Evolutionary conservation across 2,888 invertebrate genomes (phyloP).

Genomic region (Formica aserva): DNA sequence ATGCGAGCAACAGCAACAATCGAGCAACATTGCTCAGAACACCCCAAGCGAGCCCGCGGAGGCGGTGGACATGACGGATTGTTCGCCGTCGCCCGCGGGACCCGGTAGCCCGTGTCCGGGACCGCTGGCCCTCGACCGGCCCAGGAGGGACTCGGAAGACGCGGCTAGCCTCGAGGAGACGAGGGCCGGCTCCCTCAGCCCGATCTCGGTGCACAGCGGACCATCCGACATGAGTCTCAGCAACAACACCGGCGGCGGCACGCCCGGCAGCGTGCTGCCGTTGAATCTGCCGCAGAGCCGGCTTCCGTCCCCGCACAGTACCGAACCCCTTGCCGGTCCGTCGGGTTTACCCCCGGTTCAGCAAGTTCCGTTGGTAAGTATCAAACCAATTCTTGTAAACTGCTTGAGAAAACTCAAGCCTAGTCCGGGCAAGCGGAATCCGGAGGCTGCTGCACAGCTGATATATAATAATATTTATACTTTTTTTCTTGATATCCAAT

Average conservation of each 20-base stretch:
- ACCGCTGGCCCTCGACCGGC: slow-evolving; percentile 83
- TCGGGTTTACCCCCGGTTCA: slow-evolving; percentile 95
- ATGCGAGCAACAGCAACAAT: slow-evolving; percentile 66
- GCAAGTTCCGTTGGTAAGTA: slow-evolving; percentile 94
- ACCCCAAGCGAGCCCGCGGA: slow-evolving; percentile 79
- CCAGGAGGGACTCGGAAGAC: slow-evolving; percentile 83
- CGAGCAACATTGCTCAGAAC: slow-evolving; percentile 58
- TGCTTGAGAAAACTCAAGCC: background rate
- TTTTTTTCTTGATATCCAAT: background rate
- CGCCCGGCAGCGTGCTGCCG: slow-evolving; percentile 78
- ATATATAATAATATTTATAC: background rate
- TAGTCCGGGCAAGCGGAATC: slow-evolving; percentile 1
- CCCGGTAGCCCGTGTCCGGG: slow-evolving; percentile 85
- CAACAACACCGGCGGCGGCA: slow-evolving; percentile 85
- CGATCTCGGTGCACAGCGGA: slow-evolving; percentile 86
- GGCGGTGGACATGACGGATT: slow-evolving; percentile 80
- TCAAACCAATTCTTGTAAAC: background rate
- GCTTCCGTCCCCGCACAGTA: slow-evolving; percentile 89
- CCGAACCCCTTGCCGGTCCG: slow-evolving; percentile 92
- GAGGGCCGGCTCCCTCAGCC: slow-evolving; percentile 83
- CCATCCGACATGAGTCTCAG: slow-evolving; percentile 88
- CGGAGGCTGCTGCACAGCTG: background rate
- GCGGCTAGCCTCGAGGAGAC: slow-evolving; percentile 83
- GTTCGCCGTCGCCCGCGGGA: slow-evolving; percentile 74
- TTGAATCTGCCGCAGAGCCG: slow-evolving; percentile 82